Conservation (phyloP, 1,140 invertebrate genomes). For the Listronotus bonariensis region DNA sequence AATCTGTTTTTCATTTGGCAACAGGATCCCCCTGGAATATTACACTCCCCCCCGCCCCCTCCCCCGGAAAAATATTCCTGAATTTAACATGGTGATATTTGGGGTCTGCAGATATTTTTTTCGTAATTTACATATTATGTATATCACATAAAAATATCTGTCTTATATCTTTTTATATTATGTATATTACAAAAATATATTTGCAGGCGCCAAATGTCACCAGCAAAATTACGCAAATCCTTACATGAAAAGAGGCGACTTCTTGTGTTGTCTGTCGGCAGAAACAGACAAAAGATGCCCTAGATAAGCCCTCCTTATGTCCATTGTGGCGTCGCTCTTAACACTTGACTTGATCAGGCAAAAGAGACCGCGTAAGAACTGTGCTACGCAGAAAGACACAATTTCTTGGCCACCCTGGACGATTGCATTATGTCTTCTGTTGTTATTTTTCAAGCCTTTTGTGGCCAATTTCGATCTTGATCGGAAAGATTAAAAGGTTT, state of each 20-base stretch:
- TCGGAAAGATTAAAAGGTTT: not conserved
- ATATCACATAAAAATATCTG: too few relatives aligned
- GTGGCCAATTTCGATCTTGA: too few relatives aligned
- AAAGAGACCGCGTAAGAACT: constrained; percentile 14
- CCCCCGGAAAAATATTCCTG: too few relatives aligned
- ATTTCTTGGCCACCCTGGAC: constrained; percentile 10
- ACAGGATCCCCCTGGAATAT: too few relatives aligned
- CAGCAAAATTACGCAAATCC: not conserved
- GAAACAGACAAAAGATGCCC: constrained; percentile 25
- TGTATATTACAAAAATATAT: too few relatives aligned
- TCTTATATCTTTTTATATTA: too few relatives aligned
- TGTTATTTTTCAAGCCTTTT: not conserved
- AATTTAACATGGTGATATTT: too few relatives aligned
- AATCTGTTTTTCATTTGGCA: too few relatives aligned
- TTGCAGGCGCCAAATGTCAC: not conserved
- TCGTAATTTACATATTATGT: too few relatives aligned
- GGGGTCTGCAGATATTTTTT: too few relatives aligned
- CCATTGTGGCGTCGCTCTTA: constrained; percentile 36
- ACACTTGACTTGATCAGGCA: constrained; percentile 30
- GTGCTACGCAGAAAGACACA: constrained; percentile 26
- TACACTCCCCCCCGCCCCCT: too few relatives aligned
- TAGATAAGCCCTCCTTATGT: constrained; percentile 20
- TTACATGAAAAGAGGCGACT: not conserved
- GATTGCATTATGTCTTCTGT: not conserved
- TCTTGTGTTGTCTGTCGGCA: constrained; percentile 17